Conservation (phyloP, 2,888 invertebrate genomes). For the Urechis unicinctus region DNA sequence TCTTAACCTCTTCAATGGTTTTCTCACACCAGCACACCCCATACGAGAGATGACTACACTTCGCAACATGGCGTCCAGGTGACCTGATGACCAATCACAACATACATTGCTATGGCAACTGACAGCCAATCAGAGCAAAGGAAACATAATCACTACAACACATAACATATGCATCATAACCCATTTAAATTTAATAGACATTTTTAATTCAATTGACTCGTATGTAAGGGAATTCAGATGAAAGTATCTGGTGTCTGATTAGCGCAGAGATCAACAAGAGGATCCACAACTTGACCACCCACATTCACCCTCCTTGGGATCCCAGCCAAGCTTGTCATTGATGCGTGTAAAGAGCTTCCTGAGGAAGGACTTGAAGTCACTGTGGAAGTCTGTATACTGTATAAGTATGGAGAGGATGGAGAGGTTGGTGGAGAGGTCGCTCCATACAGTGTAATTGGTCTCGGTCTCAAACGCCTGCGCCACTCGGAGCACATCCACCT, state of each 20-base stretch:
- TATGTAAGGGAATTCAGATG: too few species aligned
- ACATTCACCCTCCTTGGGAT: slow-evolving; percentile 72
- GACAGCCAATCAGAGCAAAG: too few species aligned
- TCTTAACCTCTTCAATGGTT: slow-evolving; percentile 70
- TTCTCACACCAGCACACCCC: slow-evolving; percentile 72
- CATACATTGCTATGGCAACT: not conserved
- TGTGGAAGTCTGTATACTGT: slow-evolving; percentile 71
- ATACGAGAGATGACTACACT: slow-evolving; percentile 76
- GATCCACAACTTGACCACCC: too few species aligned
- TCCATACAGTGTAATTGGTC: slow-evolving; percentile 90
- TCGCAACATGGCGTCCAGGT: slow-evolving; percentile 77
- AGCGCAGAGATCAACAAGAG: too few species aligned
- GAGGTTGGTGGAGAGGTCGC: slow-evolving; percentile 59
- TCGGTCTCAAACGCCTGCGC: slow-evolving; percentile 79
- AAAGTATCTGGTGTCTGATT: too few species aligned
- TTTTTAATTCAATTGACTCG: too few species aligned
- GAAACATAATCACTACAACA: too few species aligned
- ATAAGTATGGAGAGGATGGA: slow-evolving; percentile 70
- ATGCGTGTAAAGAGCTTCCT: slow-evolving; percentile 68
- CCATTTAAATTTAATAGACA: too few species aligned
- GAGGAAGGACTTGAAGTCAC: slow-evolving; percentile 69
- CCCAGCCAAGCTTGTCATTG: slow-evolving; percentile 75
- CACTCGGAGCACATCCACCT: slow-evolving; percentile 73
- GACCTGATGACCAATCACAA: slow-evolving; percentile 51
- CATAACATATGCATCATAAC: too few species aligned